These are phyloP conservation scores for Pterois miles DNA, from an alignment of 2,797 vertebrate species.

Conservation along the genomic window DNA sequence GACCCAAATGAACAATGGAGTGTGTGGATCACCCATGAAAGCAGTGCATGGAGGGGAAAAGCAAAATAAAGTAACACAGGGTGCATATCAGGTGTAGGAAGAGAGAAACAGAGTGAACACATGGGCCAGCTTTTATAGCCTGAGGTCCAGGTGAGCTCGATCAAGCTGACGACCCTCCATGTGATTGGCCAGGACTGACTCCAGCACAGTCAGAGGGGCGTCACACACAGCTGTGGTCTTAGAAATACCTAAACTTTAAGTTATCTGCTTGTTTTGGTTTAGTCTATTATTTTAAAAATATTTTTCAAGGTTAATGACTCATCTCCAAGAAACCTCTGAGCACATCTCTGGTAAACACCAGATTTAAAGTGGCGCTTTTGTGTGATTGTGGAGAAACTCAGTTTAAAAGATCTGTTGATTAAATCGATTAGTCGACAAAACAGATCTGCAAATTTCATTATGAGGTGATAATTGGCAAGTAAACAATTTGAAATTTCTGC, in stretches of 20 bases:
- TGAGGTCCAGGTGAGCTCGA: not conserved
- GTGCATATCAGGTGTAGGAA: not conserved
- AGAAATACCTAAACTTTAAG: not conserved
- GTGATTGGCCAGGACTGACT: not conserved
- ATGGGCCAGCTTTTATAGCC: not conserved
- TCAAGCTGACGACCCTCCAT: not conserved
- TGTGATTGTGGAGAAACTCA: too few relatives aligned
- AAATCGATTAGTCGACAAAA: too few relatives aligned
- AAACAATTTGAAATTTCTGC: too few relatives aligned
- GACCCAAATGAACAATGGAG: not conserved
- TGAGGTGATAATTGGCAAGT: too few relatives aligned
- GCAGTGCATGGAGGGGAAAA: not conserved
- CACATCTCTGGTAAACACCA: too few relatives aligned
- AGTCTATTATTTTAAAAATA: too few relatives aligned
- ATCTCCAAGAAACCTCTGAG: too few relatives aligned
- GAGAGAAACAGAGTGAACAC: not conserved
- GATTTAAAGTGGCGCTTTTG: too few relatives aligned
- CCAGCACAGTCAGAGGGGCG: not conserved
- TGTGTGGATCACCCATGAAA: not conserved
- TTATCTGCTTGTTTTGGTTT: too few relatives aligned
- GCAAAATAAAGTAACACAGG: not conserved
- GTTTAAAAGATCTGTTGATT: too few relatives aligned
- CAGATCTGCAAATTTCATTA: too few relatives aligned
- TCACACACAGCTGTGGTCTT: not conserved
- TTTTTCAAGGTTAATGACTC: too few relatives aligned